Evolutionary conservation across 35 echinoderm and acorn worm species (phyloP), one percentile per base, ranked within the genome.

Genomic region (Ptychodera flava): DNA sequence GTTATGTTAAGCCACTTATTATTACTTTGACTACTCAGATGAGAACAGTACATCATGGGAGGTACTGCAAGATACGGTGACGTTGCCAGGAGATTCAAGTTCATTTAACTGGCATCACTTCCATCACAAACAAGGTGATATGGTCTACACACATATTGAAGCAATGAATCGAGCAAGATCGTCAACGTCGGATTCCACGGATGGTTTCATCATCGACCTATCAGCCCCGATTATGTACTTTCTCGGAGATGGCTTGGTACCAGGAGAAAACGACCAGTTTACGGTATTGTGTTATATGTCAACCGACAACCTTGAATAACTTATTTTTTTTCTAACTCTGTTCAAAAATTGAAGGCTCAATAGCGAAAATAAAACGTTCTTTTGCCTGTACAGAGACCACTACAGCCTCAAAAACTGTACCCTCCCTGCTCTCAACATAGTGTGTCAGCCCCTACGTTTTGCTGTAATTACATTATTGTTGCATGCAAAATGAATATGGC

Each of bases 41-140:
- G 22, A 12, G 6, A 64, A 64, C 22, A 22, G 27, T 82, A 34
- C 80, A 82, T 38, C 80, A 16, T 90, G 84, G 78, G 89, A 90
- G 35, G 31, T 86, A 30, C 84, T 90, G 36, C 89, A 90, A 35
- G 75, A 85, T 16, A n/a, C 89, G 14, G 89, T 85, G 16, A 38
- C 89, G 29, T 64, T 90, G 33, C 36, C 78, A 0, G 35, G 30
- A 22, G 35, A 85, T 14, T 31, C 83, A 37, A 36, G 83, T 29
- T 85, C 29, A 10, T 45, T 90, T 53, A 77, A 90, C 78, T 90
- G 89, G 89, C 82, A 90, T 85, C 89, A 90, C 36, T 90, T 90
- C 89, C 89, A 90, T 33, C 89, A 85, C 2, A 76, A 85, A 35
- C 82, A 90, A 36, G 84, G 84, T 27, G 89, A 90, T 38, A 34